These are phyloP conservation scores for Oasisia sp. DNA, from an alignment of 2,888 invertebrate species.

Conservation along the genomic window DNA sequence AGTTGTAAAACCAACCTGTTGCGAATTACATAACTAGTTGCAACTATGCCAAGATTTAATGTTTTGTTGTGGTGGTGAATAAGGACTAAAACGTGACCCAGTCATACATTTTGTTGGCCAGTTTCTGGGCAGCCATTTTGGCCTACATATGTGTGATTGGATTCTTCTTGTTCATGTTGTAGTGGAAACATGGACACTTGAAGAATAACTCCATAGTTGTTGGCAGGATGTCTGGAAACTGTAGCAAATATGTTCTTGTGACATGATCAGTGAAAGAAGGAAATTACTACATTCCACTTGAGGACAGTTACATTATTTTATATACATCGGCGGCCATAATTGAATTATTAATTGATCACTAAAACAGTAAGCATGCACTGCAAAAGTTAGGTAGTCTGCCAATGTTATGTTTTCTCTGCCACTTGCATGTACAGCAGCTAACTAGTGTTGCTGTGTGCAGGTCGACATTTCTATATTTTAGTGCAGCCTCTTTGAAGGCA, in stretches of 20 bases:
- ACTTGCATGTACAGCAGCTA: no score
- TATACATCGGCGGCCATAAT: background rate
- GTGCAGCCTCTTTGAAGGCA: no score
- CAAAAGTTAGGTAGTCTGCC: no score
- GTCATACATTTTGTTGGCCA: background rate
- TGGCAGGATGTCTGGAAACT: background rate
- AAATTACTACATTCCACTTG: background rate
- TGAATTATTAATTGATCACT: background rate
- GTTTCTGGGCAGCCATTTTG: background rate
- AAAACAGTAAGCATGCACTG: background rate
- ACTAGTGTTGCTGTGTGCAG: no score
- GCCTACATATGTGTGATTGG: background rate
- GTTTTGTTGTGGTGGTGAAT: background rate
- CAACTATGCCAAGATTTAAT: background rate
- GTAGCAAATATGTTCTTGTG: background rate
- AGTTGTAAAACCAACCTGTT: background rate
- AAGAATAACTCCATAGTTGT: no score
- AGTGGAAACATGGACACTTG: no score
- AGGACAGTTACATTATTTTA: background rate
- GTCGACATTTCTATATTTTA: no score
- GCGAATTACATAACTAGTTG: background rate
- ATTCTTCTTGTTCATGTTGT: no score
- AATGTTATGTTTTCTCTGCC: no score
- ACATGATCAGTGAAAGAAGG: background rate
- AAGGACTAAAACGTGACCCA: background rate